Conservation (phyloP, 2,113 vertebrate species). For the Nipponia nippon region DNA sequence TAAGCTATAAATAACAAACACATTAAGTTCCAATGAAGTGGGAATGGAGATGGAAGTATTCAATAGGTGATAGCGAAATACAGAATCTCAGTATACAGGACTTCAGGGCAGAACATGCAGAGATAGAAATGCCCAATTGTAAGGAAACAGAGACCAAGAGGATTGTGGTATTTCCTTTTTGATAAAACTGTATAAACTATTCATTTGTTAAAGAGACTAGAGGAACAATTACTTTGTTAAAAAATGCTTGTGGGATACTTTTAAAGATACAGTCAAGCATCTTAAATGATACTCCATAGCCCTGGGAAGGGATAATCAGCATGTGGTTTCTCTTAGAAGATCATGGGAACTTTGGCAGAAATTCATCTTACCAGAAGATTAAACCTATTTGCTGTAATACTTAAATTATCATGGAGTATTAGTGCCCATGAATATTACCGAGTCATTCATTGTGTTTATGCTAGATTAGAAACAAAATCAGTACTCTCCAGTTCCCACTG, state of each 20-base stretch:
- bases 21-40: not conserved
- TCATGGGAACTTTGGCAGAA: not conserved
- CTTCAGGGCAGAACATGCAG: not conserved
- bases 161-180: not conserved
- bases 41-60: not conserved
- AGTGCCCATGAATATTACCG: not conserved
- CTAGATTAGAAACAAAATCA: not conserved
- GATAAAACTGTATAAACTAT: not conserved
- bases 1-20: not conserved
- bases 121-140: not conserved
- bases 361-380: not conserved
- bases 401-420: not conserved
- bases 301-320: not conserved
- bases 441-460: not conserved
- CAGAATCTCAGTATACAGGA: not conserved
- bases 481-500: not conserved
- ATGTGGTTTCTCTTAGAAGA: not conserved
- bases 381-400: not conserved
- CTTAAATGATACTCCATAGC: not conserved
- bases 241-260: not conserved
- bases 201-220: not conserved
- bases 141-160: not conserved
- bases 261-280: not conserved
- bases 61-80: fast-evolving
- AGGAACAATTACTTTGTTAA: not conserved